Evolutionary conservation across 2,888 invertebrate species (phyloP), one percentile per base, ranked within the genome.

Genomic region (Xestia ashworthii): DNA sequence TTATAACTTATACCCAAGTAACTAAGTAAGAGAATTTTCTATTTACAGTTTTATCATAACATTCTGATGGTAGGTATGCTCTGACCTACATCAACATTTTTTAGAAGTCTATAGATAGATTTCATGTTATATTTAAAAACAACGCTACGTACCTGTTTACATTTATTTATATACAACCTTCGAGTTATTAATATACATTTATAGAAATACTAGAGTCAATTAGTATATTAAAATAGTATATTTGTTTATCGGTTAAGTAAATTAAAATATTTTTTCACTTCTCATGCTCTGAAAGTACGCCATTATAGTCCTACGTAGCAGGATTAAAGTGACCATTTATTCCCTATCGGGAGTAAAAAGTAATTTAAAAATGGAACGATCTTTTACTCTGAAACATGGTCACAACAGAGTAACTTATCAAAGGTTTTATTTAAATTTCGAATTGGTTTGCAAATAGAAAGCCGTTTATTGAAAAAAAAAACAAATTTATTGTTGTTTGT

Each of bases 151-250:
- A 16, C 6, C 19, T 65, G 14, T 8, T 16, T 22, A 44, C 32
- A 46, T 73, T 53, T 74, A 74, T 64, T 32, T 53, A 53, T 46
- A 55, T 25, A 2, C 19, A 55, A 22, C 25, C 65, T 41, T 46
- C n/a, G 32, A 32, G 6, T 16, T 41, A n/a, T 53, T 14, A 16
- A 70, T 12, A 16, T 12, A 50, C 25, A 22, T 8, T 41, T 41
- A n/a, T 53, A 53, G 25, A 50, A 62, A n/a, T 62, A 77, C 8
- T 32, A 32, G 8, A 48, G 67, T 11, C 9, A 44, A 9, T 9
- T 14, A n/a, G n/a, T n/a, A n/a, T n/a, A n/a, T n/a, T n/a, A n/a
- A n/a, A n/a, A n/a, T n/a, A 44, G 6, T 32, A n/a, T 25, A n/a
- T 11, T 6, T 44, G 8, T 60, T 6, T 8, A n/a, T 44, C 2